Evolutionary conservation across 2,113 vertebrate species (phyloP), one percentile per base, ranked within the genome.

Genomic region (Scomber scombrus): DNA sequence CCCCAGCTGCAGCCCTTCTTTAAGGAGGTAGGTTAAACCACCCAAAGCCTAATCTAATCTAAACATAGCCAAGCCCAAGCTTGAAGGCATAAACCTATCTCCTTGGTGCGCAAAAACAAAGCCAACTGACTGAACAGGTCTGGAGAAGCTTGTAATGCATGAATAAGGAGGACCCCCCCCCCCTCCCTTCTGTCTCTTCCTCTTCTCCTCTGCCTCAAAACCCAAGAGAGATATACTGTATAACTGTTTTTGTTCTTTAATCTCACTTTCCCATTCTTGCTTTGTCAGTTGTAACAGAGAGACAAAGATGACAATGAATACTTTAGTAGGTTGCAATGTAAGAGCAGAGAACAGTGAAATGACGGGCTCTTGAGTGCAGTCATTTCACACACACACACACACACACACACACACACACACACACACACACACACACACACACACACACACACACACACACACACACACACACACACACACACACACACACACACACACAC

Each of bases 41-140:
- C 63, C 68, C 68, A 66, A 65, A 84, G 78, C 82, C 76, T 90
- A 82, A 92, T 91, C 90, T 92, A 85, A 89, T 91, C 87, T 84
- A 92, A 91, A 90, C 91, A 91, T 82, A 90, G 85, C 85, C 73
- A 71, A 64, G 82, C 89, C 86, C 71, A 62, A 75, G 73, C 87
- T 92, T 67, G 78, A 84, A 90, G 86, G 87, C 80, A 89, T 86
- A 85, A 91, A 92, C 77, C 69, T 84, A 92, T 90, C 85, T 82
- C 69, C 72, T 76, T 73, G 69, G 61, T 10, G 55, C 81, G 83
- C 84, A 86, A 71, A 88, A 81, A 90, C 82, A 91, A 89, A 88
- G 87, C 74, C 55, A 71, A 78, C 75, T 93, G 90, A 93, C 88
- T 87, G 86, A 92, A 91, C 87, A 90, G 85, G 91, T 84, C 86